Evolutionary conservation across 2,113 vertebrate genomes (phyloP), one percentile per base, ranked within the genome.

Genomic region (Phylloscopus trochiloides): DNA sequence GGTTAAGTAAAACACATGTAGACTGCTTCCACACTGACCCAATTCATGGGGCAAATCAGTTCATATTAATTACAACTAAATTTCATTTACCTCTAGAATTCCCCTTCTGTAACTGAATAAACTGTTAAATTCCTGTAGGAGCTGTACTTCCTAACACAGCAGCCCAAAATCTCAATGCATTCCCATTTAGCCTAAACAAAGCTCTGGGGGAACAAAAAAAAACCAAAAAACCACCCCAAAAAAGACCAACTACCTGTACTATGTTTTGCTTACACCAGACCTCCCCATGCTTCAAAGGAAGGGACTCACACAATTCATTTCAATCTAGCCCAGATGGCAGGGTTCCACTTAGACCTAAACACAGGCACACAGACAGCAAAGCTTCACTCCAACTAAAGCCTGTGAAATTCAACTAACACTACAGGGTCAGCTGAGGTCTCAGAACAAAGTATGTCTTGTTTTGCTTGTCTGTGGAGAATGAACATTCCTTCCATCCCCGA

Each of bases 401-500:
- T 22, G 79, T 55, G 72, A 95, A 92, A 77, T 59, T 61, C 88
- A 96, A 14, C 92, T 54, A 80, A 77, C 54, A 3, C 63, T 40
- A 36, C 3, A 7, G 67, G 94, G 88, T 95, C 68, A 79, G 92
- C 57, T 72, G 79, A 95, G 95, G 93, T 71, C 79, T 84, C 51
- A 28, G 92, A 91, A 96, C 94, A 94, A 86, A 97, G 88, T 68
- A 68, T 62, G 71, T n/a, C 90, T 92, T 96, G 92, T 96, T 96
- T 83, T 47, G 55, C 83, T 76, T 58, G 75, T 55, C 51, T 40
- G 32, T 0, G 0, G 31, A 88, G 48, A 90, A 91, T 10, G 58
- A 90, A 57, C 71, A 88, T 73, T 90, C 62, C 51, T 74, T 25
- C 52, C 48, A 47, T 24, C 65, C 48, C 73, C 0, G 0, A 90